A percentile compares a stretch with the other conserved stretches of the same genome.
Conservation (phyloP, 2,113 vertebrate genomes). For the Accipiter virgatus region DNA sequence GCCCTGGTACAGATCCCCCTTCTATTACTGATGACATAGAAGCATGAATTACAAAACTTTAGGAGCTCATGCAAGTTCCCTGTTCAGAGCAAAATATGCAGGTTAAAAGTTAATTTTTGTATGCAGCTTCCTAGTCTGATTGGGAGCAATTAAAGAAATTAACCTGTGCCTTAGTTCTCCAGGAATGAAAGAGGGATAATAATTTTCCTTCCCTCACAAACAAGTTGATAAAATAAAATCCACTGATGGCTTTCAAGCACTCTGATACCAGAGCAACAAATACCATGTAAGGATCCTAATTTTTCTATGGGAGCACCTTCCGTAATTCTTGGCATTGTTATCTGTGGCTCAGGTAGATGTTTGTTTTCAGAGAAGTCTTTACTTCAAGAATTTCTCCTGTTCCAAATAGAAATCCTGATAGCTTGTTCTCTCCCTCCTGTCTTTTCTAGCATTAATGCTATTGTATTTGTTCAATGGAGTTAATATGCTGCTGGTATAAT, state of each 20-base stretch:
- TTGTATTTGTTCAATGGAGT: slow-evolving; percentile 70
- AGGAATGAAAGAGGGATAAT: not conserved
- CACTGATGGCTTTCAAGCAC: not conserved
- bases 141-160: not conserved
- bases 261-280: not conserved
- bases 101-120: not conserved
- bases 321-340: not conserved
- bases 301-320: not conserved
- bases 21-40: not conserved
- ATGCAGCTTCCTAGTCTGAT: not conserved
- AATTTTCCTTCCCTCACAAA: not conserved
- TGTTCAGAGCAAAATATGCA: not conserved
- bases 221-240: not conserved
- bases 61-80: not conserved
- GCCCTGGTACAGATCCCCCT: not conserved
- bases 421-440: not conserved
- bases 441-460: slow-evolving; percentile 23
- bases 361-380: not conserved
- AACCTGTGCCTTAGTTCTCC: not conserved
- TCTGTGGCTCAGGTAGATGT: not conserved
- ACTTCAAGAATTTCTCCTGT: not conserved
- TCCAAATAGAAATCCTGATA: not conserved
- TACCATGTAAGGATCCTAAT: not conserved
- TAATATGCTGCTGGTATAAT: slow-evolving; percentile 69
- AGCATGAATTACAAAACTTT: not conserved